Percentiles rank a stretch among this genome's conserved stretches.
These are phyloP conservation scores for Thymelicus acteon DNA, from an alignment of 2,888 invertebrate species.

Conservation along the genomic window DNA sequence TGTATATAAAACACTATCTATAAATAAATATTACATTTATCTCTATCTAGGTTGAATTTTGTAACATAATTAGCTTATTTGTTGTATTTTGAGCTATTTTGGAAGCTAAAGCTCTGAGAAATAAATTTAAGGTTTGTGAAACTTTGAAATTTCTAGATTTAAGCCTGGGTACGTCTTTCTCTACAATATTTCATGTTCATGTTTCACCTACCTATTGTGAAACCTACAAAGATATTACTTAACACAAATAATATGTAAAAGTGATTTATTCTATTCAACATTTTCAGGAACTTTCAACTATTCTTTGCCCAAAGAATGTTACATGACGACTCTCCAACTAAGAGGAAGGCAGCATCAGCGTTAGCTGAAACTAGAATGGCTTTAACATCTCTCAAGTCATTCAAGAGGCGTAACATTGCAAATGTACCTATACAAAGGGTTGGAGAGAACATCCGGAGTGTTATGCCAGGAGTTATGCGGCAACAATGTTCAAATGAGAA, in stretches of 20 bases:
- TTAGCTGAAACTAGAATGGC: constrained; percentile 90
- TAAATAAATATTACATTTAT: neutral
- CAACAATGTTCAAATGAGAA: constrained; percentile 71
- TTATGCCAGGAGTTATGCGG: constrained; percentile 81
- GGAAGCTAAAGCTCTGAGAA: too few species aligned
- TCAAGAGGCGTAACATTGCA: constrained; percentile 84
- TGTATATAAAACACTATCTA: constrained; percentile 44
- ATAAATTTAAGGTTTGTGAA: too few species aligned
- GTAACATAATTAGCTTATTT: too few species aligned
- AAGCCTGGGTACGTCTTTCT: too few species aligned
- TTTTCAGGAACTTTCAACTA: constrained; percentile 88
- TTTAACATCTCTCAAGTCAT: constrained; percentile 89
- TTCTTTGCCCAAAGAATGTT: constrained; percentile 88
- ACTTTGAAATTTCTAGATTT: too few species aligned
- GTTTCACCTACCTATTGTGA: too few species aligned
- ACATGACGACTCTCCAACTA: constrained; percentile 86
- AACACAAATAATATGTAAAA: neutral
- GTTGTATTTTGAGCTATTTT: too few species aligned
- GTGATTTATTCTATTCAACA: neutral
- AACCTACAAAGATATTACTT: too few species aligned
- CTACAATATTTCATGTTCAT: too few species aligned
- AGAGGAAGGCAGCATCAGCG: constrained; percentile 84
- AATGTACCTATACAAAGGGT: constrained; percentile 78
- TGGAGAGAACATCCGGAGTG: constrained; percentile 83
- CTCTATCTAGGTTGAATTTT: too few species aligned